Evolutionary conservation across 2,888 invertebrate genomes (phyloP).

Genomic region (Mamestra brassicae): DNA sequence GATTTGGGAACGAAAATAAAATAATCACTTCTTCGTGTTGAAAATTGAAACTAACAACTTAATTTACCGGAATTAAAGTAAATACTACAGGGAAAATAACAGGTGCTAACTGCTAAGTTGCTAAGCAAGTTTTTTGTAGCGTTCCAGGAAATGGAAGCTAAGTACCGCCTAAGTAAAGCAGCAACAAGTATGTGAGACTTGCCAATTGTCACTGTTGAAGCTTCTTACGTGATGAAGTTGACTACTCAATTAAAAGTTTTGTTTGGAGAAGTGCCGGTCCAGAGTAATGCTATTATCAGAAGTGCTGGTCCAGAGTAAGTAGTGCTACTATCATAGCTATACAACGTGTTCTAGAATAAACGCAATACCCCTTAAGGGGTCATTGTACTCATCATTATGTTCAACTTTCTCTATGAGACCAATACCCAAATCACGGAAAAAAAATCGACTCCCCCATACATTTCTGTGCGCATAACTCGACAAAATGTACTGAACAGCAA

Average conservation of each 20-base stretch:
- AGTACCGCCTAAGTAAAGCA: conserved; percentile 35
- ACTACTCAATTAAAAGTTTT: conserved; percentile 16
- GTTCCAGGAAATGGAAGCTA: conserved; percentile 33
- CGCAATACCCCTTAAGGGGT: too few relatives aligned
- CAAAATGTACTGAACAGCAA: too few relatives aligned
- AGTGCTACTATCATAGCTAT: background rate
- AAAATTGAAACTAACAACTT: conserved; percentile 43
- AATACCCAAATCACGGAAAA: too few relatives aligned
- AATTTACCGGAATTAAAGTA: conserved; percentile 36
- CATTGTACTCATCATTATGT: too few relatives aligned
- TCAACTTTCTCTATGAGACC: too few relatives aligned
- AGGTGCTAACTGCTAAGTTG: conserved; percentile 28
- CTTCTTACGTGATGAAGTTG: conserved; percentile 4
- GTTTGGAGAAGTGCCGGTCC: background rate
- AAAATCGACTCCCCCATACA: too few relatives aligned
- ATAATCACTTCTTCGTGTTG: conserved; percentile 14
- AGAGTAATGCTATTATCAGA: background rate
- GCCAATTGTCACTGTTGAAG: conserved; percentile 24
- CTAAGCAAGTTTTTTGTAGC: conserved; percentile 32
- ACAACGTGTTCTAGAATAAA: too few relatives aligned
- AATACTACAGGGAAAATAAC: conserved; percentile 42
- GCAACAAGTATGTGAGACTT: conserved; percentile 45
- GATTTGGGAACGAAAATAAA: background rate
- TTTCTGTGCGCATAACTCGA: too few relatives aligned
- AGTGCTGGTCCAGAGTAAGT: background rate